Evolutionary conservation across 2,113 vertebrate genomes (phyloP).

Genomic region (Ibidorhyncha struthersii): DNA sequence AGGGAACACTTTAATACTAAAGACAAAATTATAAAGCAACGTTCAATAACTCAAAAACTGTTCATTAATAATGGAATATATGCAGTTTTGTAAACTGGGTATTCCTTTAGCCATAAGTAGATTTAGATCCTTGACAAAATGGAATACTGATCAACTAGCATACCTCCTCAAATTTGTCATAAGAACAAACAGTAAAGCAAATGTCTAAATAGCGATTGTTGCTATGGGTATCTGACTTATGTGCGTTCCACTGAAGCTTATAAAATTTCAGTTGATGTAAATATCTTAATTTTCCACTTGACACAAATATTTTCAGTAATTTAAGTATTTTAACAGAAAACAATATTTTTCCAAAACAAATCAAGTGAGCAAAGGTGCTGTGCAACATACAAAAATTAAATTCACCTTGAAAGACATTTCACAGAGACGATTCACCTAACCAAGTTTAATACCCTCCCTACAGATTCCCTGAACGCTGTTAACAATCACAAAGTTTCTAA

Average conservation of each 20-base stretch:
- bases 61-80: neutral
- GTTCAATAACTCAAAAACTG: neutral
- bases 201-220: rapidly evolving
- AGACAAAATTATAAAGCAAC: neutral
- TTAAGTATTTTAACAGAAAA: neutral
- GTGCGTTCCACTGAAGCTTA: neutral
- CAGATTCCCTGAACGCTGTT: neutral
- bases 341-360: neutral
- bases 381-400: neutral
- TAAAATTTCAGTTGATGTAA: neutral
- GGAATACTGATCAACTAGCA: neutral
- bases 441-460: neutral
- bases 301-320: neutral
- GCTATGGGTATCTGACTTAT: neutral
- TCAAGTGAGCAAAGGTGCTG: neutral
- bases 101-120: neutral
- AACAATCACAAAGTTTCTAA: neutral
- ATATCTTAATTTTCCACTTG: neutral
- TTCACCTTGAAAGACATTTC: neutral
- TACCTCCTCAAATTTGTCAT: neutral
- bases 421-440: neutral
- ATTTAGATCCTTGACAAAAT: neutral
- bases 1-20: neutral
- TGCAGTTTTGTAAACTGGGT: neutral
- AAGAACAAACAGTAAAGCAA: neutral